Base-by-base conservation (phyloP, 2,797 vertebrate genomes). In the Leptoclinus maculatus region DNA sequence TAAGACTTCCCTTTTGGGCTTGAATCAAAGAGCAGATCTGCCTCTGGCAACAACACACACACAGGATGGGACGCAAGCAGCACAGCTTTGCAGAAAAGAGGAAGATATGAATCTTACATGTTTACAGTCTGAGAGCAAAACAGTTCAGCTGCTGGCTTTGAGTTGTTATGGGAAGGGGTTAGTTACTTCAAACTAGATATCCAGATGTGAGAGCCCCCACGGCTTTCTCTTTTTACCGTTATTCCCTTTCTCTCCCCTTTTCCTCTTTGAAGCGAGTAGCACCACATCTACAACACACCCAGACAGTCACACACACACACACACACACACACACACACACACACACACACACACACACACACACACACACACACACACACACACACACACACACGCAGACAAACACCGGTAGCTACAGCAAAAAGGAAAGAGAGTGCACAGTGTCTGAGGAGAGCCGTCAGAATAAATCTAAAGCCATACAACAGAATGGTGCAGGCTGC, bases 1-100 rank as follows among this genome's bases (percentile, higher is more conserved):
- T 91, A 90, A 94, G 89, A 89, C 84, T 93, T 93, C 88, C 85
- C 91, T 84, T 90, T 64, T 87, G 84, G 84, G 79, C 67, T 71
- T 57, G 82, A 91, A 84, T 94, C 83, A 90, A 84, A 88, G 83
- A 90, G 66, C 88, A 91, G 87, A 85, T 78, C 85, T 83, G 83
- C 83, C 82, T 81, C 81, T 85, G 87, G 89, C 79, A 74, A 82
- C 84, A 51, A 32, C 29, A 70, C 74, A 76, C 69, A 71, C 67
- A 75, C 86, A 86, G 68, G 79, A 80, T 23, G 63, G 67, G 67
- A 85, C 60, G 47, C 58, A 74, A 64, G 78, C 38, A 73, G 70
- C 63, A 56, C 74, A 82, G 79, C 84, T 83, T 62, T 39, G 71
- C 67, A 80, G 65, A 80, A 53, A 76, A 66, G 49, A 85, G 80